A percentile compares a stretch with the other conserved stretches of the same genome.
Conservation (phyloP, 2,888 invertebrate species). For the Allophyes oxyacanthae region DNA sequence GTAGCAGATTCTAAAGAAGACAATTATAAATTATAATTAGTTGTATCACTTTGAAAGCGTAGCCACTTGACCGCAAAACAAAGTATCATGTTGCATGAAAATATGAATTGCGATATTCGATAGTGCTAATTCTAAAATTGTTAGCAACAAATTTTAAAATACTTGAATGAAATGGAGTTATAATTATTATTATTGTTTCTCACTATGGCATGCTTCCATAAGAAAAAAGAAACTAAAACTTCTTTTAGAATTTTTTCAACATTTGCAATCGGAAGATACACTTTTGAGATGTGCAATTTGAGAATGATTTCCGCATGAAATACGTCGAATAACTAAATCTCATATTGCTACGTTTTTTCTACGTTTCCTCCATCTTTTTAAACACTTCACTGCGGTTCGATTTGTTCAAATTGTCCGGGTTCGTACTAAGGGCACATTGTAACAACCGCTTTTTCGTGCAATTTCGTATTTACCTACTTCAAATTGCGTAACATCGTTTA, state of each 20-base stretch:
- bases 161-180: slow-evolving; percentile 49
- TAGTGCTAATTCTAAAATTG: slow-evolving; percentile 58
- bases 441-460: slow-evolving; percentile 53
- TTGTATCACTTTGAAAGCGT: slow-evolving; percentile 60
- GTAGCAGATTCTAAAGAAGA: slow-evolving; percentile 64
- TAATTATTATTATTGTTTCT: slow-evolving; percentile 46
- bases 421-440: slow-evolving; percentile 53
- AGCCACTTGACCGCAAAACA: slow-evolving; percentile 80
- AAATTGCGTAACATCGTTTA: slow-evolving; percentile 64
- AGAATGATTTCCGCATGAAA: slow-evolving; percentile 87
- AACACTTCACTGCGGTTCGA: slow-evolving; percentile 70
- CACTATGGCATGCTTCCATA: slow-evolving; percentile 41
- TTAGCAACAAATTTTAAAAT: slow-evolving; percentile 24
- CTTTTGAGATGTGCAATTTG: slow-evolving; percentile 84
- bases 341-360: slow-evolving; percentile 76
- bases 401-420: slow-evolving; percentile 58
- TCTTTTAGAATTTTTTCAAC: slow-evolving; percentile 50
- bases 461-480: slow-evolving; percentile 61
- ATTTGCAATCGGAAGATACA: slow-evolving; percentile 78
- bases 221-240: slow-evolving; percentile 47
- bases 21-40: slow-evolving; percentile 75
- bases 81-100: slow-evolving; percentile 73
- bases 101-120: slow-evolving; percentile 78
- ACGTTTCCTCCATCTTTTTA: slow-evolving; percentile 70
- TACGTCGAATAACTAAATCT: slow-evolving; percentile 79